phyloP scores from a whole-genome alignment of 2,888 invertebrate species.

The Lepidochrysops patricia region DNA sequence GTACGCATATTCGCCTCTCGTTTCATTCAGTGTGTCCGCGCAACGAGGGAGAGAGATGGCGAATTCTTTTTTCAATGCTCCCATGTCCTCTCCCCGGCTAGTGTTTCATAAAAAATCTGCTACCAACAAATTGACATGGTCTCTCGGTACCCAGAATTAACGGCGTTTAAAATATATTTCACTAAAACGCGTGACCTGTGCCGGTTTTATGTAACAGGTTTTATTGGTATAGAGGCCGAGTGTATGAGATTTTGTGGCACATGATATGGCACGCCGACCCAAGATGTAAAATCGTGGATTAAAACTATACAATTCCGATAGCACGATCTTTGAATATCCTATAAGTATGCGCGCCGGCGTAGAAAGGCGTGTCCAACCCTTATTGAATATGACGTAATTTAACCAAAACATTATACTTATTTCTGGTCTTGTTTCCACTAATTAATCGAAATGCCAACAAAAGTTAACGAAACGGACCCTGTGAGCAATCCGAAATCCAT shows the following conservation, averaged over 20 bases:
- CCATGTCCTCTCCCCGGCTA: slow-evolving; percentile 41
- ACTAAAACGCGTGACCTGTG: slow-evolving; percentile 42
- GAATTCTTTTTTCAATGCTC: slow-evolving; percentile 46
- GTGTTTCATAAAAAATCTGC: slow-evolving; percentile 26
- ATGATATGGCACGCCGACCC: slow-evolving; percentile 53
- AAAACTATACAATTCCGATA: slow-evolving; percentile 45
- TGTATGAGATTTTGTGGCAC: slow-evolving; percentile 63
- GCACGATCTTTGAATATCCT: slow-evolving; percentile 40
- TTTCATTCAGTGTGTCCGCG: slow-evolving; percentile 47
- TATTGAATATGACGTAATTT: slow-evolving; percentile 58
- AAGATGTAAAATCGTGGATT: slow-evolving; percentile 44
- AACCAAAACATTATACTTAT: slow-evolving; percentile 4
- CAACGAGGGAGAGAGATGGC: slow-evolving; percentile 50
- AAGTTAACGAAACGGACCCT: neutral
- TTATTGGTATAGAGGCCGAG: slow-evolving; percentile 67
- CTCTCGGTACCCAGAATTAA: slow-evolving; percentile 25
- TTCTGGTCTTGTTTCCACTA: neutral
- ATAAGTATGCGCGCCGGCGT: slow-evolving; percentile 56
- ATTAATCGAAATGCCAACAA: neutral
- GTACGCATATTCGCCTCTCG: slow-evolving; percentile 71
- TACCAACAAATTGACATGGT: slow-evolving; percentile 15
- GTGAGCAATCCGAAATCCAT: neutral
- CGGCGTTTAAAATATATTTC: slow-evolving; percentile 37
- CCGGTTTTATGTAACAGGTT: slow-evolving; percentile 69
- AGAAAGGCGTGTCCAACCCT: slow-evolving; percentile 63